Evolutionary conservation across 1,140 invertebrate species (phyloP).

Genomic region (Tetraneura akinire): DNA sequence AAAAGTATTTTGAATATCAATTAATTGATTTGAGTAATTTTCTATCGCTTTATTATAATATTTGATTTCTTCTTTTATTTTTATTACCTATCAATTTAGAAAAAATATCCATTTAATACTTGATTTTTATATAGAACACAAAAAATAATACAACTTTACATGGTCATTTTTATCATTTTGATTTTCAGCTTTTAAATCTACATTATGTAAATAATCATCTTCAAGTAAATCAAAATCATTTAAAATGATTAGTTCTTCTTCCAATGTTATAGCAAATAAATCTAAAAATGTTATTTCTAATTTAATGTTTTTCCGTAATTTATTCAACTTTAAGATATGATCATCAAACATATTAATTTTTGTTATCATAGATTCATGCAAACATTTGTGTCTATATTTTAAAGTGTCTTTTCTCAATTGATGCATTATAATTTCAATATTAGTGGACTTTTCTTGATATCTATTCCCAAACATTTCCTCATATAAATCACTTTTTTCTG

Average conservation of each 20-base stretch:
- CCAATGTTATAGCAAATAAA: slow-evolving; percentile 24
- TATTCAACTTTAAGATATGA: neutral
- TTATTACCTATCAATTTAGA: neutral
- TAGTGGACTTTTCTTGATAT: neutral
- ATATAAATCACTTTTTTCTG: neutral
- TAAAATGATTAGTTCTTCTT: slow-evolving; percentile 32
- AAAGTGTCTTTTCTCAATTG: neutral
- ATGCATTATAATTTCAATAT: neutral
- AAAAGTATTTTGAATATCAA: slow-evolving; percentile 5
- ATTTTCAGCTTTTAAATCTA: neutral
- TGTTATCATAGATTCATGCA: slow-evolving; percentile 23
- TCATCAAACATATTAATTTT: slow-evolving; percentile 33
- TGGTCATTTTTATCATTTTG: neutral
- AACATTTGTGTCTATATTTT: slow-evolving; percentile 21
- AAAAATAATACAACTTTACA: neutral
- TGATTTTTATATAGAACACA: no score
- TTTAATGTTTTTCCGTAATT: neutral
- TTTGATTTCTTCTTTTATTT: neutral
- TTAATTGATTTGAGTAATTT: neutral
- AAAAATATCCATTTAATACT: no score
- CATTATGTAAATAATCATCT: neutral
- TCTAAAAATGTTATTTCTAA: slow-evolving; percentile 6
- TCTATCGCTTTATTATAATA: neutral
- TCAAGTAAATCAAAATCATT: slow-evolving; percentile 38
- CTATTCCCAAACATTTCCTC: neutral